phyloP scores from a whole-genome alignment of 2,888 invertebrate genomes.

The Ferdinandea cuprea region DNA sequence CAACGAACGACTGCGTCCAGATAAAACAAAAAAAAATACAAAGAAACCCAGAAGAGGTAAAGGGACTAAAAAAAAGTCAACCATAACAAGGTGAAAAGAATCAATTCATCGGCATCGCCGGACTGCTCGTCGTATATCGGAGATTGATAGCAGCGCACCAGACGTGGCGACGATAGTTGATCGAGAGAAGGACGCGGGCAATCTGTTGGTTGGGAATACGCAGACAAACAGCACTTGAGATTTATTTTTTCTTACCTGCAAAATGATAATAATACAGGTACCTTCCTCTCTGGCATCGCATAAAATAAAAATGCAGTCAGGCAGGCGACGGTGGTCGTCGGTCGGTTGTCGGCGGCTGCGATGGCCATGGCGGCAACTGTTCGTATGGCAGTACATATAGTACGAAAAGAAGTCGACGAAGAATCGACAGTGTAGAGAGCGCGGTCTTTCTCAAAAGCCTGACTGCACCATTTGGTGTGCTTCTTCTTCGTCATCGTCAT shows the following conservation, averaged over 20 bases:
- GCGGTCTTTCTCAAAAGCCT: conserved; percentile 66
- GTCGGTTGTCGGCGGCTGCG: conserved; percentile 15
- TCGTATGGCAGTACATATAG: not conserved
- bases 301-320: conserved; percentile 71
- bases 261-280: conserved; percentile 65
- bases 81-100: conserved; percentile 71
- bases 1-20: conserved; percentile 31
- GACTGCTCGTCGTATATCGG: conserved; percentile 1
- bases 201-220: conserved; percentile 10
- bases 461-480: conserved; percentile 58
- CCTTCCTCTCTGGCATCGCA: conserved; percentile 25
- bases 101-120: conserved; percentile 59
- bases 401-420: conserved; percentile 27
- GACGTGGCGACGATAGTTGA: conserved; percentile 64
- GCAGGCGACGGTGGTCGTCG: conserved; percentile 53
- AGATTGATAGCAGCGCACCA: conserved; percentile 65
- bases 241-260: conserved; percentile 58
- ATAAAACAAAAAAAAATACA: conserved; percentile 59
- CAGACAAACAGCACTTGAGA: conserved; percentile 26
- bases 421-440: conserved; percentile 50
- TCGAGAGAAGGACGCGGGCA: not conserved
- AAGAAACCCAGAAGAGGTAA: conserved; percentile 5
- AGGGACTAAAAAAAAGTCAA: conserved; percentile 43
- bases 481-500: conserved; percentile 55
- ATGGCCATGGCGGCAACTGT: not conserved